Conservation (phyloP, 1,140 invertebrate genomes). For the Drosophila burlai region DNA sequence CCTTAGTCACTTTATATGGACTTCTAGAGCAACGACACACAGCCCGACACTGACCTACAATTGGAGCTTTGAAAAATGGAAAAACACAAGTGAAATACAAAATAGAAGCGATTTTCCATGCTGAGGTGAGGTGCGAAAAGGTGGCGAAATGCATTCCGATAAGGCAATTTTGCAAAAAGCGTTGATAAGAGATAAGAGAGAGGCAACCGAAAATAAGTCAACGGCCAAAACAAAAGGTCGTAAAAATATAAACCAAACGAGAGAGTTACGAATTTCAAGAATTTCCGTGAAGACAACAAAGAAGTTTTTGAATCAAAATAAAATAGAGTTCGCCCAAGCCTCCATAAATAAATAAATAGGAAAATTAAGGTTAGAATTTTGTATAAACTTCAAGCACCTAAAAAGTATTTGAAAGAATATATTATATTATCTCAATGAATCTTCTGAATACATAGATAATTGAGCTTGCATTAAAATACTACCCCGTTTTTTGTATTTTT, state of each 20-base stretch:
- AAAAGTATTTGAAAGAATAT: background rate
- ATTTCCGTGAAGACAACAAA: background rate
- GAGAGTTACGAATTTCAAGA: background rate
- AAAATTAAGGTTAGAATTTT: background rate
- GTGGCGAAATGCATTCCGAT: constrained; percentile 23
- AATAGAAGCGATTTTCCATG: background rate
- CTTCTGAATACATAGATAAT: background rate
- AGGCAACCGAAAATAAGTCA: constrained; percentile 14
- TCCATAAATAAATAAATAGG: background rate
- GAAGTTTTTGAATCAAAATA: background rate
- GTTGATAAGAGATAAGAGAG: constrained; percentile 9
- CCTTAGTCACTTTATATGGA: constrained; percentile 20
- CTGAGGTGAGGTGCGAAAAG: background rate
- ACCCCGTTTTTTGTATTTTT: background rate
- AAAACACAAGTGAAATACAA: background rate
- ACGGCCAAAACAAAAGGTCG: constrained; percentile 19
- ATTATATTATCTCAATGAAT: background rate
- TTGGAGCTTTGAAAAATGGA: background rate
- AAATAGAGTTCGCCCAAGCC: background rate
- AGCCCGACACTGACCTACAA: constrained; percentile 38
- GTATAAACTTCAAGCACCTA: background rate
- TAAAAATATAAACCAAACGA: background rate
- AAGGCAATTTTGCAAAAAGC: constrained; percentile 12
- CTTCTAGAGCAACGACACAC: background rate
- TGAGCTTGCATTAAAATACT: constrained; percentile 1